Evolutionary conservation across 92 coral and sea anemone genomes (phyloP).

Genomic region (Montipora capitata): DNA sequence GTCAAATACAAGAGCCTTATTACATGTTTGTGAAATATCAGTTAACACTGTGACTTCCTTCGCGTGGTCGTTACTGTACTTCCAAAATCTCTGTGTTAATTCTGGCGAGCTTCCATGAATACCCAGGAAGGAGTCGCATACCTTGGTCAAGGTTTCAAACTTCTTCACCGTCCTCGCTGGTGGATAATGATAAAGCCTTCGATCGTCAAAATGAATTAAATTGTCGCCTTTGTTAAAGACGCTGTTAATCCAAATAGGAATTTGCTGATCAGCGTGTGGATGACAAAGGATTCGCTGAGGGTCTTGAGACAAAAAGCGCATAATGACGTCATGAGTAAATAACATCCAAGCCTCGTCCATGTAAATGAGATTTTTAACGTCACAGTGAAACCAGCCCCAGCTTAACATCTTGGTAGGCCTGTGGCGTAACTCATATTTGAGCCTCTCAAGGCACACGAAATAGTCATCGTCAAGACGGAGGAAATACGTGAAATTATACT

Average conservation of each 20-base stretch:
- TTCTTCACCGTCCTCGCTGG: neutral
- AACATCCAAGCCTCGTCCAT: constrained; percentile 66
- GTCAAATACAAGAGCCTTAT: constrained; percentile 25
- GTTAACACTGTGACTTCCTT: constrained; percentile 16
- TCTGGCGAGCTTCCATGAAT: constrained; percentile 62
- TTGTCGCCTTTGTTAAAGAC: neutral
- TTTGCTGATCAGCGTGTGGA: constrained; percentile 67
- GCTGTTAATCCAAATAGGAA: constrained; percentile 67
- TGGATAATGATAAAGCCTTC: constrained; percentile 39
- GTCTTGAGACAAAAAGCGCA: constrained; percentile 37
- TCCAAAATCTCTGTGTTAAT: neutral
- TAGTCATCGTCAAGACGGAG: constrained; percentile 70
- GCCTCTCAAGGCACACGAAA: constrained; percentile 61
- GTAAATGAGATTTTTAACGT: constrained; percentile 18
- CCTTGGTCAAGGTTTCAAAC: neutral
- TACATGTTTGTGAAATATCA: neutral
- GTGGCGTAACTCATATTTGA: constrained; percentile 41
- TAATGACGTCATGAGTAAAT: constrained; percentile 44
- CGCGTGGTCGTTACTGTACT: constrained; percentile 25
- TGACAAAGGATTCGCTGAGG: constrained; percentile 52
- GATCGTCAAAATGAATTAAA: constrained; percentile 59
- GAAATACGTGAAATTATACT: constrained; percentile 55
- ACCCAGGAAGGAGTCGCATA: constrained; percentile 46
- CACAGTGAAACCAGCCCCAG: constrained; percentile 68
- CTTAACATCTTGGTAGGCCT: constrained; percentile 39